These are phyloP conservation scores for Oreochromis tanganicae DNA, from an alignment of 2,113 vertebrate genomes.

Conservation along the genomic window DNA sequence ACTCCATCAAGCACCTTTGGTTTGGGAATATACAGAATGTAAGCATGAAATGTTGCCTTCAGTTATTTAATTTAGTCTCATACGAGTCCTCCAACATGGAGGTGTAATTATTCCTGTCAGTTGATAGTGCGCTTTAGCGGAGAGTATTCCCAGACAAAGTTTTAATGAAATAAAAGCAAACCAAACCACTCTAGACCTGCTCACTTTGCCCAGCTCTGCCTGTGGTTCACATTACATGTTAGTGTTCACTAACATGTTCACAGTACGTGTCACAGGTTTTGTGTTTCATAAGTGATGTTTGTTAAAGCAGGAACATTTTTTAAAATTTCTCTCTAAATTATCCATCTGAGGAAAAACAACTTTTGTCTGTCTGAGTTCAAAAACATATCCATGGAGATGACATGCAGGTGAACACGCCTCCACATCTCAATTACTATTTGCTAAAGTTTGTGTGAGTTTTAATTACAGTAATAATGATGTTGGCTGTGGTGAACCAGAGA, in stretches of 20 bases:
- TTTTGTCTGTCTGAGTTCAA: background rate
- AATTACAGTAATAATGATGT: background rate
- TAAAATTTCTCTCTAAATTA: background rate
- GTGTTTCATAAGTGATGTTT: background rate
- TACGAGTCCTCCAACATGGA: background rate
- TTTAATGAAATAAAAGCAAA: background rate
- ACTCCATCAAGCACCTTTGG: background rate
- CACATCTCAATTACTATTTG: background rate
- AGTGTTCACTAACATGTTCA: background rate
- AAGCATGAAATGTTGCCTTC: background rate
- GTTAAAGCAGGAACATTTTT: background rate
- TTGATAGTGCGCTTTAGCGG: background rate
- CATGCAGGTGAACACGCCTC: background rate
- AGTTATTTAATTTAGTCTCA: background rate
- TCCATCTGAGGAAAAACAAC: background rate
- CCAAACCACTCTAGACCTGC: background rate
- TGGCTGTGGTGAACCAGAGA: background rate
- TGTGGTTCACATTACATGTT: background rate
- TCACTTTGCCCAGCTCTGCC: background rate
- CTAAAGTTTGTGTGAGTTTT: slow-evolving; percentile 3
- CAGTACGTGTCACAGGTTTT: background rate
- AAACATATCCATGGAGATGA: slow-evolving; percentile 6
- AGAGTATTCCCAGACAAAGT: background rate
- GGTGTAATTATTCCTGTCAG: background rate
- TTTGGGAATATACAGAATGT: background rate